Conservation (phyloP, 30 jellyfish, hydroid and myxozoan genomes). For the Aurelia coerulea region DNA sequence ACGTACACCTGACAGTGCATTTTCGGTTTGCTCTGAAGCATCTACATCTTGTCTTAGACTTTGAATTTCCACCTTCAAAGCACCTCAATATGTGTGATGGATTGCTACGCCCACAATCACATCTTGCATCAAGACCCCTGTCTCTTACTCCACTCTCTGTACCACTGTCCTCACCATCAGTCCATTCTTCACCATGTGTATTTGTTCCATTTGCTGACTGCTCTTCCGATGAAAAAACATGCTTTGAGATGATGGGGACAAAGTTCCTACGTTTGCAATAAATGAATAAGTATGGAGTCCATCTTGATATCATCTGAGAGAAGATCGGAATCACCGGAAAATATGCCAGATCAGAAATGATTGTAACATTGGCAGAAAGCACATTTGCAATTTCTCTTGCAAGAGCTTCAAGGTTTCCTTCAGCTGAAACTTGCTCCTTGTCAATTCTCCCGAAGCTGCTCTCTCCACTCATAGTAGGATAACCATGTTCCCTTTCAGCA, state of each 20-base stretch:
- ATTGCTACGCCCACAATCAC: conserved; percentile 97
- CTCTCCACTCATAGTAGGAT: no score
- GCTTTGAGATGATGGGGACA: conserved; percentile 69
- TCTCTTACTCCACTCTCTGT: neutral
- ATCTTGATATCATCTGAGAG: conserved; percentile 55
- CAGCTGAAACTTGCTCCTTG: conserved; percentile 23
- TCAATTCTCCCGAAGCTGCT: neutral
- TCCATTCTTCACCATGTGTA: conserved; percentile 4
- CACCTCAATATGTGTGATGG: conserved; percentile 75
- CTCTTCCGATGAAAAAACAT: conserved; percentile 21
- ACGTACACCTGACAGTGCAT: conserved; percentile 79
- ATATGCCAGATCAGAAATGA: conserved; percentile 64
- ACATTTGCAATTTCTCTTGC: conserved; percentile 69
- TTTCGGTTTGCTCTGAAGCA: conserved; percentile 85
- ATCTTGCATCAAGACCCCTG: conserved; percentile 37
- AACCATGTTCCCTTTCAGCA: no score
- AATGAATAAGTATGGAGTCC: conserved; percentile 78
- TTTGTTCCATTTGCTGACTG: no score
- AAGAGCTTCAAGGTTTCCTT: conserved; percentile 72
- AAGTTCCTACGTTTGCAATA: conserved; percentile 61
- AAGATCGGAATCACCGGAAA: conserved; percentile 89
- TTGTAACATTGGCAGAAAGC: conserved; percentile 70
- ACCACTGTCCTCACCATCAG: conserved; percentile 6
- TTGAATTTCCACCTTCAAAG: conserved; percentile 76
- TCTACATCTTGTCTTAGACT: conserved; percentile 79